These are phyloP conservation scores for Xenopus laevis DNA, from an alignment of 2,113 vertebrate genomes.

Conservation along the genomic window DNA sequence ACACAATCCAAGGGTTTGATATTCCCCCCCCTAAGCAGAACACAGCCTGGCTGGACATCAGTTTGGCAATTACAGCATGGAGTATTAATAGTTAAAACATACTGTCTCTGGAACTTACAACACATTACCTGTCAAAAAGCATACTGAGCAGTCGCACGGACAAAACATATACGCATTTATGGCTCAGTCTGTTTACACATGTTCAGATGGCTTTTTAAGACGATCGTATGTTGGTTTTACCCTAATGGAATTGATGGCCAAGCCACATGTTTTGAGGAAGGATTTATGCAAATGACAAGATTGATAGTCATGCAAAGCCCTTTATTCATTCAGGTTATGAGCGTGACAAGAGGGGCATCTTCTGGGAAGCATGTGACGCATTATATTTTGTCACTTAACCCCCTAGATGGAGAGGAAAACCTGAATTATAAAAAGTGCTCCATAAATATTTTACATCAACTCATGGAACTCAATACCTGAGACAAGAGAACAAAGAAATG, in stretches of 20 bases:
- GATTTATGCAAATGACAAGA: conserved; percentile 17
- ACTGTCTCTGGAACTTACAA: not conserved
- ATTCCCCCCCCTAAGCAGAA: too few species aligned
- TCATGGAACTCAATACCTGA: conserved; percentile 44
- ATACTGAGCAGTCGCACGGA: not conserved
- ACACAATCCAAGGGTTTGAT: too few species aligned
- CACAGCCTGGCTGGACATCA: too few species aligned
- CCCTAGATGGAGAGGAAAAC: conserved; percentile 6
- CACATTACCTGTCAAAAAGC: not conserved
- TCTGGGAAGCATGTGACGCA: conserved; percentile 23
- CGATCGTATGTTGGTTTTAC: not conserved
- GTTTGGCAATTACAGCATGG: too few species aligned
- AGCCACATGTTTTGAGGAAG: conserved; percentile 12
- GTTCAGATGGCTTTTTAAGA: conserved; percentile 28
- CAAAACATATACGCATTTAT: not conserved
- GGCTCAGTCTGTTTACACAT: conserved; percentile 26
- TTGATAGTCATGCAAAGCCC: conserved; percentile 37
- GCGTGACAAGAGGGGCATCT: not conserved
- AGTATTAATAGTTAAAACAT: not conserved
- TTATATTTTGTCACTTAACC: conserved; percentile 11
- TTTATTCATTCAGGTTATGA: conserved; percentile 24
- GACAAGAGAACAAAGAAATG: conserved; percentile 26
- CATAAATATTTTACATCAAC: conserved; percentile 32
- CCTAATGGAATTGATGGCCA: not conserved
- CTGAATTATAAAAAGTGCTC: conserved; percentile 32